Evolutionary conservation across 1,140 invertebrate genomes (phyloP).

Genomic region (Halyomorpha halys): DNA sequence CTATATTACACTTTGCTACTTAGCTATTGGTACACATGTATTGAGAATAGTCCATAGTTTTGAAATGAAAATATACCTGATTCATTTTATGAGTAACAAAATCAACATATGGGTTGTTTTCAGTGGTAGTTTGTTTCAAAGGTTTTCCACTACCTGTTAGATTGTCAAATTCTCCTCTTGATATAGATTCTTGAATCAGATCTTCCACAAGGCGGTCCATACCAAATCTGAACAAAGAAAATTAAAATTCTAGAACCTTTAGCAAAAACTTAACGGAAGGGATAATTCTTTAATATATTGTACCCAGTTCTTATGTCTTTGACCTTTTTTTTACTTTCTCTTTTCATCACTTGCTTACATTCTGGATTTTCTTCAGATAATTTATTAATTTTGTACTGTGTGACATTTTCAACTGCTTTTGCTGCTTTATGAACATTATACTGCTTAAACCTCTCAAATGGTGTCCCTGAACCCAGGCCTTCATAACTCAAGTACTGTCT

Average conservation of each 20-base stretch:
- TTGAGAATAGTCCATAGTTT: too few relatives aligned
- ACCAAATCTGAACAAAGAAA: conserved; percentile 48
- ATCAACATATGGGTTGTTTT: conserved; percentile 74
- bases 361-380: conserved; percentile 37
- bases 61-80: conserved; percentile 45
- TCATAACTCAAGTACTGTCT: conserved; percentile 73
- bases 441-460: conserved; percentile 63
- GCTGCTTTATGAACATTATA: conserved; percentile 56
- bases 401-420: conserved; percentile 61
- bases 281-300: background rate
- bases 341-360: conserved; percentile 37
- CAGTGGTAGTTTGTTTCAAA: conserved; percentile 56
- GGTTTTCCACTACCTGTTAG: conserved; percentile 71
- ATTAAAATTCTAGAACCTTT: too few relatives aligned
- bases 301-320: conserved; percentile 64
- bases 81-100: conserved; percentile 81
- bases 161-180: conserved; percentile 77
- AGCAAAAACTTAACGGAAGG: background rate
- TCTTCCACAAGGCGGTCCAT: conserved; percentile 82
- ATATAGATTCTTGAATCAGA: conserved; percentile 81
- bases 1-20: too few relatives aligned
- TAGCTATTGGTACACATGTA: too few relatives aligned
- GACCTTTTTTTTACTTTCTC: conserved; percentile 46
- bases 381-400: conserved; percentile 61
- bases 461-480: conserved; percentile 64